These are phyloP conservation scores for Plectrocnemia conspersa DNA, from an alignment of 1,140 invertebrate genomes.

Conservation along the genomic window DNA sequence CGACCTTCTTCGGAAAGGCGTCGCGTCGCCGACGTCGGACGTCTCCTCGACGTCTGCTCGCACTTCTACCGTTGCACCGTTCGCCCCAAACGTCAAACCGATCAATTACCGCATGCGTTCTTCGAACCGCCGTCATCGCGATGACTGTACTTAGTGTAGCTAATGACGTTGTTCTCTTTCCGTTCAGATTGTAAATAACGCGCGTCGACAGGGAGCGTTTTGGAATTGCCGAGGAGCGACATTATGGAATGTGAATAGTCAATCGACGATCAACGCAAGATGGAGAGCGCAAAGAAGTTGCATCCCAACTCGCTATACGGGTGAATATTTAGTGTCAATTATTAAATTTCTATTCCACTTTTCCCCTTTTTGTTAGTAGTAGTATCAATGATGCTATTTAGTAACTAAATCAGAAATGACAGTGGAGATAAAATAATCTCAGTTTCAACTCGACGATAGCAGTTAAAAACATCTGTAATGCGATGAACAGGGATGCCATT, in stretches of 20 bases:
- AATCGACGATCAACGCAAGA: conserved; percentile 3
- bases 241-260: no score
- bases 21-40: no score
- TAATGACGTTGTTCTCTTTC: no score
- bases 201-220: no score
- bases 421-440: no score
- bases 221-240: no score
- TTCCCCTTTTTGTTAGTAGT: background rate
- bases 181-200: no score
- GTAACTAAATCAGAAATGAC: background rate
- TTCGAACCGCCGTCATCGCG: no score
- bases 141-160: no score
- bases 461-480: background rate
- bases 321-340: conserved; percentile 10
- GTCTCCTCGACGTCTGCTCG: no score
- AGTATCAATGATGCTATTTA: background rate
- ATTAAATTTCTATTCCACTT: background rate
- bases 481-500: conserved; percentile 1
- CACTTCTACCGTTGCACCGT: background rate
- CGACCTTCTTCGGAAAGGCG: no score
- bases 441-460: background rate
- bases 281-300: conserved; percentile 32
- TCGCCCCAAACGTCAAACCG: background rate
- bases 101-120: no score
- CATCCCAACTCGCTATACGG: conserved; percentile 33